These are phyloP conservation scores for Heterotilapia buettikoferi DNA, from an alignment of 2,113 vertebrate species.

Conservation along the genomic window DNA sequence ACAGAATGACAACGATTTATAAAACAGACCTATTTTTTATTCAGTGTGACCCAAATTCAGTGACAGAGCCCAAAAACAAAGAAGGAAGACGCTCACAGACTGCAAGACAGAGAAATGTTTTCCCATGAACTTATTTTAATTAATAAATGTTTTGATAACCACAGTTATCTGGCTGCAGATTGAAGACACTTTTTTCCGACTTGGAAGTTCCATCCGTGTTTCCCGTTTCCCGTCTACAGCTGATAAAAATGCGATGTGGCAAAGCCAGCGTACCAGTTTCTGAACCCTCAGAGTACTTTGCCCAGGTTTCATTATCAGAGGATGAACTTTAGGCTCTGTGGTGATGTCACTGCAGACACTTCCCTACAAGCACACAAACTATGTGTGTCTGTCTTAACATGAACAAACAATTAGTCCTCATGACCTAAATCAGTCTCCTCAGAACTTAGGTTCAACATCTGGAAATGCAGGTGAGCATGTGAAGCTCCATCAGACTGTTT, in stretches of 20 bases:
- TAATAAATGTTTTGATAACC: neutral
- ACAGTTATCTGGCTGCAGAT: neutral
- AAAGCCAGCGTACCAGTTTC: neutral
- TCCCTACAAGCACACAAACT: neutral
- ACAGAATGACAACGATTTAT: neutral
- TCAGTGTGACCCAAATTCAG: neutral
- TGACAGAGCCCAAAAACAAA: neutral
- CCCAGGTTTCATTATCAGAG: neutral
- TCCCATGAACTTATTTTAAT: neutral
- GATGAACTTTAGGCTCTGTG: neutral
- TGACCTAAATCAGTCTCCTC: neutral
- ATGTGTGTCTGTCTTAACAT: neutral
- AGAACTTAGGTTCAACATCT: neutral
- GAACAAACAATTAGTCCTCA: neutral
- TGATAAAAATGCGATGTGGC: neutral
- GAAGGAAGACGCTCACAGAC: neutral
- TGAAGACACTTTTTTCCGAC: accelerated
- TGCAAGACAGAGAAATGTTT: neutral
- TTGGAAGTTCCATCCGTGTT: neutral
- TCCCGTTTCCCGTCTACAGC: too few species aligned
- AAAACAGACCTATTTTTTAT: neutral
- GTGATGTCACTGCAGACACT: neutral
- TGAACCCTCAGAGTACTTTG: neutral
- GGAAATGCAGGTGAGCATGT: neutral
- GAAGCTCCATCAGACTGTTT: neutral